Conservation (phyloP, 2,888 invertebrate genomes). For the Clistopyga incitator region DNA sequence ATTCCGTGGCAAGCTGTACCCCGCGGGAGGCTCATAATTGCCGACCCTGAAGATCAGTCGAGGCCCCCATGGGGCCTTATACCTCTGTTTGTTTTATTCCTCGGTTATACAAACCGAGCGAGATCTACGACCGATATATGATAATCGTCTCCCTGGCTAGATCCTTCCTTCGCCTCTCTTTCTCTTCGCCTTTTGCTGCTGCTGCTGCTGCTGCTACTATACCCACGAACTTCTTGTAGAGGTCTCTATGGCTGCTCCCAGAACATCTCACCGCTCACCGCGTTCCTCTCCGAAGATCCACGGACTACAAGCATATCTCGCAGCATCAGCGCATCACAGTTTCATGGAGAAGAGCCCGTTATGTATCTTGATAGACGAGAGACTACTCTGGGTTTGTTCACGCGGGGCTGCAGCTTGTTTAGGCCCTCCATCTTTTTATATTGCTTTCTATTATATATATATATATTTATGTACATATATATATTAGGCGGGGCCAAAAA, state of each 20-base stretch:
- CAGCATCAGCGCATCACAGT: slow-evolving; percentile 44
- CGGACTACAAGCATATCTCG: slow-evolving; percentile 38
- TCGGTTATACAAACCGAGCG: slow-evolving; percentile 83
- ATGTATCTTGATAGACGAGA: slow-evolving; percentile 65
- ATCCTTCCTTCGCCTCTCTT: slow-evolving; percentile 55
- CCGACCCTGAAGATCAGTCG: slow-evolving; percentile 83
- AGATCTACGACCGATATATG: slow-evolving; percentile 84
- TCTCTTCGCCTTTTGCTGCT: slow-evolving; percentile 24
- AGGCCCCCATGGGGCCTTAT: slow-evolving; percentile 82
- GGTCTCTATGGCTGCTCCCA: slow-evolving; percentile 14
- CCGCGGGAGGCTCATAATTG: slow-evolving; percentile 84
- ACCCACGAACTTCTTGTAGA: slow-evolving; percentile 21
- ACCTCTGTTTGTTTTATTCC: slow-evolving; percentile 84
- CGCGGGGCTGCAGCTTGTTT: slow-evolving; percentile 16
- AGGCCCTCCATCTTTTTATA: neutral
- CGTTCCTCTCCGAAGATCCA: slow-evolving; percentile 19
- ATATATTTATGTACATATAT: too few species aligned
- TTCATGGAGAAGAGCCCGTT: slow-evolving; percentile 40
- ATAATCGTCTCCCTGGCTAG: slow-evolving; percentile 78
- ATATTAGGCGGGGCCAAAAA: too few species aligned
- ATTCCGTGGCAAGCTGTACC: slow-evolving; percentile 72
- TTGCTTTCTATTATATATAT: slow-evolving; percentile 1
- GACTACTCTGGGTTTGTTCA: slow-evolving; percentile 18
- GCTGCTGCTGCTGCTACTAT: neutral
- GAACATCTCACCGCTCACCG: slow-evolving; percentile 44